Base-by-base conservation (phyloP, 2,113 vertebrate genomes). In the Ceyx melanurus region DNA sequence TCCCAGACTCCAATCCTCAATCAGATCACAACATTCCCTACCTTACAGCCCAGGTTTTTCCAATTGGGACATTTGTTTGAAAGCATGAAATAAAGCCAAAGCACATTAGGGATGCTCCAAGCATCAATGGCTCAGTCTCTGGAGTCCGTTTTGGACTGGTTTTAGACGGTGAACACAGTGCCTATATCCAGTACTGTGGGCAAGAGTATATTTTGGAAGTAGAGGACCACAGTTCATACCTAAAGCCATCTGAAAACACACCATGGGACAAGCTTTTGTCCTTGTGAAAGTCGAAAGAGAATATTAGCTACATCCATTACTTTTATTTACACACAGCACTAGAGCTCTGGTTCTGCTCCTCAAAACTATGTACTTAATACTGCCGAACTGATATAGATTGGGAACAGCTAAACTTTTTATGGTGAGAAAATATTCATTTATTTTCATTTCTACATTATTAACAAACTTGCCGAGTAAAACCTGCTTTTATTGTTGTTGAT, bases 401-500 rank as follows among this genome's bases (percentile, higher is more conserved):
- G 48, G 26, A 92, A 84, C 18, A 89, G 43, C 11, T 29, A 84
- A 75, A 26, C 9, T 82, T 70, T 82, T 65, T 71, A 61, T 10
- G 3, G 33, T 21, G 45, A 42, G 54, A 88, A 94, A 71, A 93
- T 60, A 80, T 9, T 65, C 0, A 82, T 86, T 90, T 83, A 6
- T 90, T 94, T 90, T 82, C 31, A 86, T 79, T 88, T 95, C 79
- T 71, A 73, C 8, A n/a, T 77, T 85, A 91, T 85, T 87, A 94
- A 62, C 71, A 85, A 79, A 73, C 42, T 82, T 82, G 74, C 74
- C 79, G 67, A 87, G 33, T 62, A 92, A 94, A 92, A 76, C 7
- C 20, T 88, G 67, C 46, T 82, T 76, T 91, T 89, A 50, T 66
- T 92, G 37, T 60, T 67, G 42, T 23, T 72, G 54, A 68, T 67